Percentiles rank a stretch among this genome's conserved stretches.
These are phyloP conservation scores for Coleophora deauratella DNA, from an alignment of 2,888 invertebrate species.

Conservation along the genomic window DNA sequence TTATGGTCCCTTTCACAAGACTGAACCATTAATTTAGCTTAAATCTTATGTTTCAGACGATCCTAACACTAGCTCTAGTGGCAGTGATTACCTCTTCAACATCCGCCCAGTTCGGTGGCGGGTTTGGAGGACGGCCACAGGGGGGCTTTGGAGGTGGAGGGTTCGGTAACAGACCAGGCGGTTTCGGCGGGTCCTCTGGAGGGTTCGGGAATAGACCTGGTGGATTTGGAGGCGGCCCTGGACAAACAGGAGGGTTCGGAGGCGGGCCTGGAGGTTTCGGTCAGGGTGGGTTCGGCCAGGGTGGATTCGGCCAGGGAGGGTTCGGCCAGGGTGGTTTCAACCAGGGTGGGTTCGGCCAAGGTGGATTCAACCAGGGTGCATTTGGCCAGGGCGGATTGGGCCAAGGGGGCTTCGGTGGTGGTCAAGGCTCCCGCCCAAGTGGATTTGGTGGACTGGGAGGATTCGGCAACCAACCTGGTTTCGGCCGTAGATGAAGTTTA, in stretches of 20 bases:
- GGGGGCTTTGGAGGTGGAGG: background rate
- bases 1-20: too few species aligned
- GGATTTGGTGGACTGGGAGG: constrained; percentile 6
- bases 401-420: constrained; percentile 9
- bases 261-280: constrained; percentile 7
- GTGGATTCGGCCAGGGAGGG: constrained; percentile 10
- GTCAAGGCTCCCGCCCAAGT: constrained; percentile 12
- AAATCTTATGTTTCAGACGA: constrained; percentile 7
- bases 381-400: constrained; percentile 14
- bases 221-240: constrained; percentile 10
- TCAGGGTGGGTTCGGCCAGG: constrained; percentile 3
- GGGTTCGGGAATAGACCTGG: constrained; percentile 12
- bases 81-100: constrained; percentile 10
- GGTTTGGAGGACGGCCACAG: too few species aligned
- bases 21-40: too few species aligned
- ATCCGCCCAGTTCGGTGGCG: constrained; percentile 15
- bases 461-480: constrained; percentile 3
- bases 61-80: constrained; percentile 12
- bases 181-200: background rate
- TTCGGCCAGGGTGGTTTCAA: constrained; percentile 12
- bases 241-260: constrained; percentile 6
- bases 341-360: constrained; percentile 11
- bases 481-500: background rate
- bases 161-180: background rate
- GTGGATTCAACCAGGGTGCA: constrained; percentile 16